phyloP scores from a whole-genome alignment of 2,113 vertebrate species.

The Zootoca vivipara region DNA sequence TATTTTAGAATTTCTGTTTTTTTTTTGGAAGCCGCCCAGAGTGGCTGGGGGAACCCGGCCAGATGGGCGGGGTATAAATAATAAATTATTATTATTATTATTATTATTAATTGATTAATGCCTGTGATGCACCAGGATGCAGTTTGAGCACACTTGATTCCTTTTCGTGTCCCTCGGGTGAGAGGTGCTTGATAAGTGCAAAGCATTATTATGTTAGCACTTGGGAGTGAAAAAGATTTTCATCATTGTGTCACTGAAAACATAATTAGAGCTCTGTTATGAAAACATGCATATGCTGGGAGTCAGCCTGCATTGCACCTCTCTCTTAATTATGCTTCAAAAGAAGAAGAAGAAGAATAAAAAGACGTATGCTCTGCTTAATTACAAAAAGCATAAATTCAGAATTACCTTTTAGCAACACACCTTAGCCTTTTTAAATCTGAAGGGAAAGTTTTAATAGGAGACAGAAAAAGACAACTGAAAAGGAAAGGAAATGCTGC shows the following conservation, averaged over 20 bases:
- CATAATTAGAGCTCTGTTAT: constrained; percentile 48
- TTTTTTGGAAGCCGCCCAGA: too few species aligned
- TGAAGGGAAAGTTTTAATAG: background rate
- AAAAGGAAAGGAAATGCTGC: background rate
- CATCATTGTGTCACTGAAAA: constrained; percentile 57
- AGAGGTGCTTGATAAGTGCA: constrained; percentile 52
- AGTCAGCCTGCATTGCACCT: constrained; percentile 52
- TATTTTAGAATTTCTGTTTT: too few species aligned
- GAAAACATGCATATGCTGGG: constrained; percentile 51
- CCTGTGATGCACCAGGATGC: constrained; percentile 49
- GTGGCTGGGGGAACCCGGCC: too few species aligned
- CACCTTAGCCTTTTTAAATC: constrained; percentile 39
- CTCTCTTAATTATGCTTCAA: constrained; percentile 58
- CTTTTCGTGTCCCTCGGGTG: constrained; percentile 48
- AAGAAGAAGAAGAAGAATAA: too few species aligned
- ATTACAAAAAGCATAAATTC: constrained; percentile 46
- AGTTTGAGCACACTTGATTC: constrained; percentile 47
- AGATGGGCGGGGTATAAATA: too few species aligned
- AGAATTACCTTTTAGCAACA: constrained; percentile 57
- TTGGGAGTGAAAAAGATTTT: constrained; percentile 54
- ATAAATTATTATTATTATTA: too few species aligned
- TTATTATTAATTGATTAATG: constrained; percentile 56
- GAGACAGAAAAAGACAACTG: background rate
- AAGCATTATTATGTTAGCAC: constrained; percentile 38
- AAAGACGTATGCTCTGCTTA: constrained; percentile 48